These are phyloP conservation scores for Pseudorhiza aurosa DNA, from an alignment of 30 jellyfish, hydroid and myxozoan species.

Conservation along the genomic window DNA sequence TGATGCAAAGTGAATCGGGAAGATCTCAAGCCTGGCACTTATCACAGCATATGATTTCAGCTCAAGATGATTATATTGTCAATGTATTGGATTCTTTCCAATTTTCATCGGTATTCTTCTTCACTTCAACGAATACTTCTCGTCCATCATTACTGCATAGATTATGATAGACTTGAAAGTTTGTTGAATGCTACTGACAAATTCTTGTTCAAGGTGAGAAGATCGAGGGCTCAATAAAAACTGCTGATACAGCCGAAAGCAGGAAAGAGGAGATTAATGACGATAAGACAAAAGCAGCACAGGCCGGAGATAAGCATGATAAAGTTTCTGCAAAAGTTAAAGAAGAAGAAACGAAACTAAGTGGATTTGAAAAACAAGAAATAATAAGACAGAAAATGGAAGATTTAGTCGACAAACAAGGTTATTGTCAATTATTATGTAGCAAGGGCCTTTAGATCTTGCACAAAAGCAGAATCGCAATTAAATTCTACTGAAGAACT, in stretches of 20 bases:
- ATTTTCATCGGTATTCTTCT: too few relatives aligned
- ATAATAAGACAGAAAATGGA: constrained; percentile 45
- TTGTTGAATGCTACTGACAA: too few relatives aligned
- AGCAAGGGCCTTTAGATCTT: neutral
- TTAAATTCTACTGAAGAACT: too few relatives aligned
- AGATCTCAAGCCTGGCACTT: too few relatives aligned
- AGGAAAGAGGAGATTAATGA: neutral
- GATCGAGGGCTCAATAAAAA: constrained; percentile 26
- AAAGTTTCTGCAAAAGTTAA: constrained; percentile 15
- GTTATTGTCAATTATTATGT: neutral
- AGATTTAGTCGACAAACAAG: constrained; percentile 43
- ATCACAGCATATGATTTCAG: too few relatives aligned
- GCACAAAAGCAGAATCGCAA: too few relatives aligned
- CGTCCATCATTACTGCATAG: too few relatives aligned
- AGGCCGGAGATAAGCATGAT: constrained; percentile 40
- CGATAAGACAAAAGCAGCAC: neutral
- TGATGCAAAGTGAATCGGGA: too few relatives aligned
- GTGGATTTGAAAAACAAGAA: constrained; percentile 41
- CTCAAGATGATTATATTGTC: too few relatives aligned
- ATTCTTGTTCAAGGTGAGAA: constrained; percentile 18
- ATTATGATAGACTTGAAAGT: too few relatives aligned
- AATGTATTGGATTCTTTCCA: too few relatives aligned
- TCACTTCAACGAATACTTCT: too few relatives aligned
- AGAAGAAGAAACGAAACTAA: neutral
- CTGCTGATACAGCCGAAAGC: constrained; percentile 3